Conservation (phyloP, 2,113 vertebrate genomes). For the Bos javanicus region DNA sequence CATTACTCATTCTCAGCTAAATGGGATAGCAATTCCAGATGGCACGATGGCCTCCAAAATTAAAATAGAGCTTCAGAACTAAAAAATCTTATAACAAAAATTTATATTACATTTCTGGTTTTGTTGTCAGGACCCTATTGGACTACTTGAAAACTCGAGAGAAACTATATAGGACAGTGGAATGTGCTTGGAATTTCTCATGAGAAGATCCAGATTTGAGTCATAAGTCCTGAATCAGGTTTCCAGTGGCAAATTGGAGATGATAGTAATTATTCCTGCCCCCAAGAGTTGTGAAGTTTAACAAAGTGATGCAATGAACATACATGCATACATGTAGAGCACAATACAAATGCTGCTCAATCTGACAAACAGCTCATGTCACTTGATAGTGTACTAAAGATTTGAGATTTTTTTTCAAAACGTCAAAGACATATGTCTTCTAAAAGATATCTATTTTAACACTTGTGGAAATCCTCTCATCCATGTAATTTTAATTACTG, state of each 20-base stretch:
- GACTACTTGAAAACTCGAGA: background rate
- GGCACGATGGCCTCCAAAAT: background rate
- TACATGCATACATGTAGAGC: fast-evolving
- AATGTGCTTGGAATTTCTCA: background rate
- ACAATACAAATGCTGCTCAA: background rate
- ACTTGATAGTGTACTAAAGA: background rate
- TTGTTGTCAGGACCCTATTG: background rate
- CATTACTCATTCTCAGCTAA: conserved; percentile 16
- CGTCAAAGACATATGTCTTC: background rate
- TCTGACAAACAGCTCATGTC: background rate
- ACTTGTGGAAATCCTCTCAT: background rate
- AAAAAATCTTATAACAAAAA: background rate
- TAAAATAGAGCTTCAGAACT: conserved; percentile 7
- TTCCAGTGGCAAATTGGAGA: background rate
- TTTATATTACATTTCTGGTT: background rate
- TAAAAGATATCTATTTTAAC: background rate
- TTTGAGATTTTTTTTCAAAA: background rate
- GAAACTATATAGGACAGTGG: background rate
- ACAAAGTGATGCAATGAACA: background rate
- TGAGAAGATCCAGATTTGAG: background rate
- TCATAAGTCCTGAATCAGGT: background rate
- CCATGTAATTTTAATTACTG: background rate
- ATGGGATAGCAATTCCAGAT: background rate
- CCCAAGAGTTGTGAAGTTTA: background rate
- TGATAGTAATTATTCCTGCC: background rate